Evolutionary conservation across 1,140 invertebrate genomes (phyloP).

Genomic region (Scaptodrosophila lebanonensis): DNA sequence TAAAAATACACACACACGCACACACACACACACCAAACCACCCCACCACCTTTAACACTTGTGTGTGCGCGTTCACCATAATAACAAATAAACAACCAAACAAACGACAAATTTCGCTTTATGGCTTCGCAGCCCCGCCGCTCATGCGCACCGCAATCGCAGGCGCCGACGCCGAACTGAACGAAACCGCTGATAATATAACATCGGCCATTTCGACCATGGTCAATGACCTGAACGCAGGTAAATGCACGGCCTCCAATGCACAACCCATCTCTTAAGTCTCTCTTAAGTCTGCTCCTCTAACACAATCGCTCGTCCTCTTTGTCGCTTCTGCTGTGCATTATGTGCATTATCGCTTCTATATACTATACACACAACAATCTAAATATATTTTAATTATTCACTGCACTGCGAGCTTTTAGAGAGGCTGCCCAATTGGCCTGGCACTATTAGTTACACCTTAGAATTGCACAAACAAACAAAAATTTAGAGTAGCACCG

Average conservation of each 20-base stretch:
- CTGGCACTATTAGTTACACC: conserved; percentile 24
- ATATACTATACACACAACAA: neutral
- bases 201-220: conserved; percentile 97
- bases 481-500: conserved; percentile 42
- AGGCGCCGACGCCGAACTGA: conserved; percentile 57
- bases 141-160: conserved; percentile 44
- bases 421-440: no score
- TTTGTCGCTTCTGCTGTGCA: conserved; percentile 17
- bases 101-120: conserved; percentile 48
- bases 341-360: conserved; percentile 24
- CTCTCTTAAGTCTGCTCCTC: conserved; percentile 16
- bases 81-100: no score
- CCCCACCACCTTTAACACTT: no score
- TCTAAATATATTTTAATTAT: no score
- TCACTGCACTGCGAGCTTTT: no score
- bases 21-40: conserved; percentile 14
- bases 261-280: neutral
- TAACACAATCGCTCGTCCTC: conserved; percentile 14
- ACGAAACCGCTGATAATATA: conserved; percentile 94
- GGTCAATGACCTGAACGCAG: conserved; percentile 95
- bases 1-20: no score
- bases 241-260: conserved; percentile 77
- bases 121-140: conserved; percentile 61
- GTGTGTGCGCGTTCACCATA: conserved; percentile 19
- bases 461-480: no score